Percentiles rank a stretch among this genome's conserved stretches.
Evolutionary conservation across 1,140 invertebrate species (phyloP).

Genomic region (Bombus sylvicola): DNA sequence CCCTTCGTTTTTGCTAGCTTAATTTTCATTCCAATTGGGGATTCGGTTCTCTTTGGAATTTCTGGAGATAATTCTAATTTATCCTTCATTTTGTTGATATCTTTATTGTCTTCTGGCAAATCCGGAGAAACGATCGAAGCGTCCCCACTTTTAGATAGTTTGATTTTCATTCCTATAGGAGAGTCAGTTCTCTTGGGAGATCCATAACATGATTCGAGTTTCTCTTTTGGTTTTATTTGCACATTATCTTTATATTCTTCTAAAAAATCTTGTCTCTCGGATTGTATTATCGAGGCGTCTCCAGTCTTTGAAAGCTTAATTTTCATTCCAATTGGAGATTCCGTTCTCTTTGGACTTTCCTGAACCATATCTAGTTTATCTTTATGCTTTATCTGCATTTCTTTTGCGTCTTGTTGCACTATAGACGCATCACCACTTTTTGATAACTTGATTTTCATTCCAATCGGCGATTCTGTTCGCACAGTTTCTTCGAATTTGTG

Average conservation of each 20-base stretch:
- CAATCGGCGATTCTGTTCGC: constrained; percentile 72
- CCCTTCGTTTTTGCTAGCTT: constrained; percentile 74
- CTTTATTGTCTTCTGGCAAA: constrained; percentile 53
- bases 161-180: constrained; percentile 78
- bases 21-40: constrained; percentile 78
- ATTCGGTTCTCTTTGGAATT: constrained; percentile 71
- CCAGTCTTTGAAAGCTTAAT: constrained; percentile 80
- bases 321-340: constrained; percentile 80
- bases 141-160: constrained; percentile 77
- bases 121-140: constrained; percentile 78
- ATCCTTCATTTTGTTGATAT: constrained; percentile 58
- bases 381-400: constrained; percentile 62
- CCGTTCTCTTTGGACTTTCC: constrained; percentile 65
- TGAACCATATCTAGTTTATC: constrained; percentile 66
- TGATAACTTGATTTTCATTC: constrained; percentile 76
- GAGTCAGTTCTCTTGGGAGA: constrained; percentile 73
- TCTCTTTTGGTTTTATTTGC: constrained; percentile 61
- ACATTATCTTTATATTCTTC: constrained; percentile 59
- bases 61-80: constrained; percentile 70
- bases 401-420: constrained; percentile 70
- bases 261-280: constrained; percentile 52
- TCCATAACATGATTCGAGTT: constrained; percentile 65
- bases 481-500: constrained; percentile 72
- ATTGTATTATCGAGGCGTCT: constrained; percentile 78
- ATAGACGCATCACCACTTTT: constrained; percentile 75